Base-by-base conservation (phyloP, 2,888 invertebrate species). In the Pelosia muscerda region DNA sequence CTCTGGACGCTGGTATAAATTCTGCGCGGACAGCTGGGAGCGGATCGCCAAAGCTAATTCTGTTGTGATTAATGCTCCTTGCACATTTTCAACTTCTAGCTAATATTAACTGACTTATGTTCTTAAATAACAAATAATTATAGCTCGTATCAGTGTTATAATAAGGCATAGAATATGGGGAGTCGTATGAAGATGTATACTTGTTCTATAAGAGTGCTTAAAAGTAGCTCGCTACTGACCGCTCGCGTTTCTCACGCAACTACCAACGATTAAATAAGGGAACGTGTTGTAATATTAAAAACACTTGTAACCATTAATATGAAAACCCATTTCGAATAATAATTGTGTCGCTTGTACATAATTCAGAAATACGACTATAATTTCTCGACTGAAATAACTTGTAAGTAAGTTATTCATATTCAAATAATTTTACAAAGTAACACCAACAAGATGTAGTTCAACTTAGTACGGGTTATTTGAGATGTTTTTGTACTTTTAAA, bases 21-120 rank as follows among this genome's bases (percentile, higher is more conserved):
- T 91, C 86, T 86, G 71, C 84, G 77, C 85, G 88, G 93, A 93
- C 94, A 93, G 90, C 91, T 86, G 86, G 88, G 89, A 94, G 93
- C 92, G 92, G 90, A 94, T 94, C 93, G 92, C 93, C 92, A 92
- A 92, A 94, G 94, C 94, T 94, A 95, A 94, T 94, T 93, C 92
- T 92, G 93, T 91, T 93, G 87, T 95, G 95, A 95, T 95, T 94
- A 95, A 95, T 95, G 94, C 91, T 89, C 83, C 89, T 89, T 91
- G 92, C 91, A 90, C 90, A 91, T 92, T 93, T 90, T 90, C 90
- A 92, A 87, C 79, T 78, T 83, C 87, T 91, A 91, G 88, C 86
- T 86, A 76, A 83, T 81, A 79, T 78, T 67, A 66, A 75, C 87
- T 79, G 88, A 83, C 72, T 77, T 84, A 71, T 63, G 63, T 72